Base-by-base conservation (phyloP, 2,113 vertebrate genomes). In the Rhineura floridana region DNA sequence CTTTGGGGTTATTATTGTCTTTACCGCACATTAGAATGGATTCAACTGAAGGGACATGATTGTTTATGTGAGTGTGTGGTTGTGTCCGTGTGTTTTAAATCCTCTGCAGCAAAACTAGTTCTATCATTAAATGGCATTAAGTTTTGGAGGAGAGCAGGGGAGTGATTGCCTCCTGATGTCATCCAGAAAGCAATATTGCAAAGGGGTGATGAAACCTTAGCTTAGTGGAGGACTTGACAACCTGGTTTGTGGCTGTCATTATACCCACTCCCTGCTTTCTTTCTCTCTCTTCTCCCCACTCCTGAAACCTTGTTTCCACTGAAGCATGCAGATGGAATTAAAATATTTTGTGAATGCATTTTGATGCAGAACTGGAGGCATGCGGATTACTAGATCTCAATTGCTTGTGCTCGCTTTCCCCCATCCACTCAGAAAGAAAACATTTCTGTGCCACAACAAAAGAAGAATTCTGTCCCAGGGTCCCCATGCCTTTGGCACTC, bases 21-120 rank as follows among this genome's bases (percentile, higher is more conserved):
- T 97, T 97, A 97, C 97, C 97, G 97, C 95, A 97, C 97, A 97
- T 96, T 97, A 97, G 96, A 97, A 96, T 97, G 97, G 94, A 95
- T 97, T 97, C 96, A 96, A 94, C 96, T 96, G 94, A 94, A 95
- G 96, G 96, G 96, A 96, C 97, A 94, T 88, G 80, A 8, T 76
- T 88, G 44, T 83, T 83, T 65, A 67, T 77, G 33, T 72, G 44
- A 39, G 44, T 30, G 28, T 69, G 23, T 55, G 77, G 25, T 39
- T 95, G 96, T 95, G 94, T 96, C 91, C 2, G n/a, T 33, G 28
- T 48, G n/a, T 33, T 13, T 12, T 89, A 36, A 15, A 44, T 93
- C 93, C 85, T 96, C 94, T 92, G 95, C 94, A 89, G 93, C 90
- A 82, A 89, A 91, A 91, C 92, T 93, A 95, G 92, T 93, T 96